A percentile compares a stretch with the other conserved stretches of the same genome.
Conservation (phyloP, 2,113 vertebrate genomes). For the Lucifuga dentata region DNA sequence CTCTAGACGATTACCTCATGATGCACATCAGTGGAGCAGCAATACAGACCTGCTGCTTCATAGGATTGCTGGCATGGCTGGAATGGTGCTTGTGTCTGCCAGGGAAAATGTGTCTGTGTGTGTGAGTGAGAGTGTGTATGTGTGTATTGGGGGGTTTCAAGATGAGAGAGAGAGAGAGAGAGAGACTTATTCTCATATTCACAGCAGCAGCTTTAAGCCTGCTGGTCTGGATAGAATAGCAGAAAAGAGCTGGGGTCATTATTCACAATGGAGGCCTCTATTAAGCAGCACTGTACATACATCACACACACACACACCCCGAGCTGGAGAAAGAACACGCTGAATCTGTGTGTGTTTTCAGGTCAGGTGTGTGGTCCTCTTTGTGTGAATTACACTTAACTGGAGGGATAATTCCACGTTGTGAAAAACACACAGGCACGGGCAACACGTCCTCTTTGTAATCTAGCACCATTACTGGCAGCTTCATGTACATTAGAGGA, state of each 20-base stretch:
- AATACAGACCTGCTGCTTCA: conserved; percentile 26
- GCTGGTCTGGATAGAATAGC: conserved; percentile 76
- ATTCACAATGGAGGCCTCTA: conserved; percentile 78
- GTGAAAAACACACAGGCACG: conserved; percentile 50
- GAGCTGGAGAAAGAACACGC: conserved; percentile 37
- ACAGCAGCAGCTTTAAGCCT: conserved; percentile 71
- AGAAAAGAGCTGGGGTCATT: conserved; percentile 76
- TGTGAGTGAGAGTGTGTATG: not conserved
- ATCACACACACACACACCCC: conserved; percentile 31
- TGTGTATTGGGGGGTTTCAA: not conserved
- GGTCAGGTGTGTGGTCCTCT: conserved; percentile 65
- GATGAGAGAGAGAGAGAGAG: conserved; percentile 32
- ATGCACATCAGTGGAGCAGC: conserved; percentile 19
- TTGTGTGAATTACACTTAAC: conserved; percentile 79
- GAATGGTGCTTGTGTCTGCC: conserved; percentile 18
- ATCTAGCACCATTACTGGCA: conserved; percentile 78
- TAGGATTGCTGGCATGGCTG: conserved; percentile 22
- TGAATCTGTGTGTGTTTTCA: conserved; percentile 3
- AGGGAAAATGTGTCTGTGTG: conserved; percentile 16
- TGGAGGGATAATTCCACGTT: conserved; percentile 66
- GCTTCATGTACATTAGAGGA: conserved; percentile 81
- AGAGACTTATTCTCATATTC: conserved; percentile 51
- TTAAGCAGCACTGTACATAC: conserved; percentile 64
- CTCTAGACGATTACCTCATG: conserved; percentile 41
- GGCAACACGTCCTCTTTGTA: conserved; percentile 66